Percentiles rank a stretch among this genome's conserved stretches.
phyloP scores from a whole-genome alignment of 1,140 invertebrate species.

The Heterodera carotae region DNA sequence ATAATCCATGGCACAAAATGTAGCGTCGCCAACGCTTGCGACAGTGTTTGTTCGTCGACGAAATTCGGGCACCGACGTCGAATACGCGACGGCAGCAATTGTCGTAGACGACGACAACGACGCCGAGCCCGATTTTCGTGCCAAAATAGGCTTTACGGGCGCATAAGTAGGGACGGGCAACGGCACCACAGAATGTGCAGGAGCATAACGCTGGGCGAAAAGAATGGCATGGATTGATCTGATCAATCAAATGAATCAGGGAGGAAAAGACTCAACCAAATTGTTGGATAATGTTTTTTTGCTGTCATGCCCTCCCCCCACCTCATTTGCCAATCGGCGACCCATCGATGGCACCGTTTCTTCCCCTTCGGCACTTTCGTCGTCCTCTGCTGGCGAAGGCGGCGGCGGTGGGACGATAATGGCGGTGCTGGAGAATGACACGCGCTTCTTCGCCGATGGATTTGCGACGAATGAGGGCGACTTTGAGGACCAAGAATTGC shows the following conservation, averaged over 20 bases:
- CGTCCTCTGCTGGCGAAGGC: not conserved
- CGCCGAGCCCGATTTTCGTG: not conserved
- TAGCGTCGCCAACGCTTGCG: not conserved
- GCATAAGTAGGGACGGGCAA: not conserved
- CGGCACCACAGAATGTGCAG: not conserved
- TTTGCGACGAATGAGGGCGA: not conserved
- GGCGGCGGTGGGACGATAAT: slow-evolving; percentile 2
- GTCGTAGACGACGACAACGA: not conserved
- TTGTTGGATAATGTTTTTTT: too few species aligned
- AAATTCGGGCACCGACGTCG: not conserved
- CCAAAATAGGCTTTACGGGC: not conserved
- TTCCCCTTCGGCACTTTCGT: not conserved
- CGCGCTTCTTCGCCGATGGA: slow-evolving; percentile 12
- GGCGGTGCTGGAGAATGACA: slow-evolving; percentile 18
- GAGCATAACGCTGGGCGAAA: not conserved
- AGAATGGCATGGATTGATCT: not conserved
- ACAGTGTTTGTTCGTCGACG: slow-evolving; percentile 5
- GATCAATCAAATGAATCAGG: too few species aligned
- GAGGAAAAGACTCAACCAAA: too few species aligned
- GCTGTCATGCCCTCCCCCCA: not conserved
- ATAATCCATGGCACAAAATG: slow-evolving; percentile 9
- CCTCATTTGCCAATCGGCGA: not conserved
- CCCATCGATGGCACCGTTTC: not conserved
- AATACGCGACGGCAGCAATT: not conserved
- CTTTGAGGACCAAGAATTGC: not conserved